Conservation (phyloP, 1,140 invertebrate genomes). For the Augochlora pura region DNA sequence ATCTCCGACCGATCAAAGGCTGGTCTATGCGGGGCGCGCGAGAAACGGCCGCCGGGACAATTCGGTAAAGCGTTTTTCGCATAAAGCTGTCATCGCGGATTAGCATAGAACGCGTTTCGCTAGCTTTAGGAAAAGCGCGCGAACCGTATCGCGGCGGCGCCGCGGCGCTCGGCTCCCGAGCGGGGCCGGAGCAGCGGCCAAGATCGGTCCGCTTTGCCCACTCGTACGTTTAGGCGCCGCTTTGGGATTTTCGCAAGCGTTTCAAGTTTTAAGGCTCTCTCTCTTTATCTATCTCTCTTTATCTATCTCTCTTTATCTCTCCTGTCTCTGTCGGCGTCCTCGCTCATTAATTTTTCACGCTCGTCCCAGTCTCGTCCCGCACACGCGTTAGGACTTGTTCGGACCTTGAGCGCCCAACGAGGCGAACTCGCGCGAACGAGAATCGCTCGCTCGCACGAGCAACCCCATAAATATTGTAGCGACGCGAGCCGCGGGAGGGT, state of each 20-base stretch:
- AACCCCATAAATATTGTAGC: slow-evolving; percentile 69
- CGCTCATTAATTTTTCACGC: slow-evolving; percentile 67
- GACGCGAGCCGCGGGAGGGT: slow-evolving; percentile 65
- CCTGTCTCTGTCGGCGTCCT: slow-evolving; percentile 28
- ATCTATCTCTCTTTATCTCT: too few relatives aligned
- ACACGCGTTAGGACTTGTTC: slow-evolving; percentile 63
- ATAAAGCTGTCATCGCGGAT: too few relatives aligned
- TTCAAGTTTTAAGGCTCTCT: slow-evolving; percentile 47
- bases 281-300: too few relatives aligned
- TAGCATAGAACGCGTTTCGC: too few relatives aligned
- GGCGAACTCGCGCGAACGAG: slow-evolving; percentile 65
- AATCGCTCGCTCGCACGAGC: slow-evolving; percentile 67
- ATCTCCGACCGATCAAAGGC: too few relatives aligned
- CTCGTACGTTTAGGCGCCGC: background rate
- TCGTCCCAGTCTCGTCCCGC: slow-evolving; percentile 57
- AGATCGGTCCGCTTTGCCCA: background rate
- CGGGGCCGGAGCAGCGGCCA: too few relatives aligned
- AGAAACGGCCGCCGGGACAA: too few relatives aligned
- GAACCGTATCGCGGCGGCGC: too few relatives aligned
- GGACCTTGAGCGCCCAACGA: slow-evolving; percentile 64
- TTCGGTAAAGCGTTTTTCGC: too few relatives aligned
- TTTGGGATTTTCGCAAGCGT: slow-evolving; percentile 22
- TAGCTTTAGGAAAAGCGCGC: too few relatives aligned
- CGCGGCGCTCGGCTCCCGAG: too few relatives aligned
- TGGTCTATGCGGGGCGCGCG: too few relatives aligned